Percentiles rank a stretch among this genome's conserved stretches.
Evolutionary conservation across 2,888 invertebrate genomes (phyloP).

Genomic region (Parnassius orleans): DNA sequence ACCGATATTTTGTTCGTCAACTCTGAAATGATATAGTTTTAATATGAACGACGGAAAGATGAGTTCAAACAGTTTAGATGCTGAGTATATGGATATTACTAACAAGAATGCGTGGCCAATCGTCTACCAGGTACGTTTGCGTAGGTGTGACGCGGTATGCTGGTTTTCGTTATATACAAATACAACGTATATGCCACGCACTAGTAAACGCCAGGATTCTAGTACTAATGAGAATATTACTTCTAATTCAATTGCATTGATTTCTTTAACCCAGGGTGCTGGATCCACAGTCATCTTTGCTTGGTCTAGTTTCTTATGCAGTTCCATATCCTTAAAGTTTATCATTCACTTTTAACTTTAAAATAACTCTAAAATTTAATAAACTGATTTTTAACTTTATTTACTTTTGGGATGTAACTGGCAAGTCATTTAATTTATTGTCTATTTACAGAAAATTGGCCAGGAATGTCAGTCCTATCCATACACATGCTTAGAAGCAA

Average conservation of each 20-base stretch:
- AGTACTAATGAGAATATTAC: not conserved
- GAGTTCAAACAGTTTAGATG: slow-evolving; percentile 77
- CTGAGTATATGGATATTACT: slow-evolving; percentile 87
- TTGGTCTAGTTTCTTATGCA: too few species aligned
- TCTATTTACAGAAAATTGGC: slow-evolving; percentile 85
- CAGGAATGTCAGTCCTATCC: slow-evolving; percentile 84
- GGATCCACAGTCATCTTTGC: too few species aligned
- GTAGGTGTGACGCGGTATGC: slow-evolving; percentile 41
- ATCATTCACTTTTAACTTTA: too few species aligned
- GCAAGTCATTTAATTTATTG: not conserved
- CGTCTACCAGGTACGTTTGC: slow-evolving; percentile 84
- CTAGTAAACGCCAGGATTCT: slow-evolving; percentile 29
- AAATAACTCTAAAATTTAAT: too few species aligned
- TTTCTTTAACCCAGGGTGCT: too few species aligned
- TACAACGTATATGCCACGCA: slow-evolving; percentile 58
- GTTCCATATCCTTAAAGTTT: too few species aligned
- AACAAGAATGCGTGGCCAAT: slow-evolving; percentile 85
- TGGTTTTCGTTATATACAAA: slow-evolving; percentile 40
- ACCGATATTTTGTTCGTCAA: slow-evolving; percentile 39
- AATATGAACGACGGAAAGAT: slow-evolving; percentile 46
- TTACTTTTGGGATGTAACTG: too few species aligned
- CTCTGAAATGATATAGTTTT: slow-evolving; percentile 48
- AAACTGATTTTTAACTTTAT: too few species aligned
- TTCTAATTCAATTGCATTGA: too few species aligned
- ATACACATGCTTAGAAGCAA: slow-evolving; percentile 85